Evolutionary conservation across 2,888 invertebrate genomes (phyloP).

Genomic region (Steromphala cineraria): DNA sequence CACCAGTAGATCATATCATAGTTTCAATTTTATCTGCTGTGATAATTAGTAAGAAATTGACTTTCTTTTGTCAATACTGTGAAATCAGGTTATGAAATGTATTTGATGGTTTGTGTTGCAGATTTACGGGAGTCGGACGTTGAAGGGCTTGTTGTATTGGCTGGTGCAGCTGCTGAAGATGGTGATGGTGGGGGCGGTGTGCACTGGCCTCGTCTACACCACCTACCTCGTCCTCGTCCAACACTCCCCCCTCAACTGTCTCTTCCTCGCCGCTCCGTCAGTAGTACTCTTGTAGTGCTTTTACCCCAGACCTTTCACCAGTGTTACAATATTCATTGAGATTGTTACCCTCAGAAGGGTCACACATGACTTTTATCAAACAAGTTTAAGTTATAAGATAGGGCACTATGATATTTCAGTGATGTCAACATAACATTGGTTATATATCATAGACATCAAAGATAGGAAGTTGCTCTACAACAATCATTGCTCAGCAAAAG

Average conservation of each 20-base stretch:
- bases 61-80: neutral
- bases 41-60: neutral
- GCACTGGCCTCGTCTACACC: slow-evolving; percentile 84
- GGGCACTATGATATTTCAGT: no score
- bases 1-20: neutral
- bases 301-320: no score
- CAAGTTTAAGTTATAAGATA: no score
- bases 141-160: slow-evolving; percentile 62
- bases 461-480: no score
- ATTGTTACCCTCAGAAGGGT: no score
- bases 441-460: no score
- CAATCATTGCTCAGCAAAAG: no score
- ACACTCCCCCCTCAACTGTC: slow-evolving; percentile 86
- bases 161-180: slow-evolving; percentile 59
- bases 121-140: slow-evolving; percentile 27
- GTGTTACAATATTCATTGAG: no score
- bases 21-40: neutral
- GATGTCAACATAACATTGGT: no score
- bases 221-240: slow-evolving; percentile 67
- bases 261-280: slow-evolving; percentile 93
- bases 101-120: slow-evolving; percentile 1
- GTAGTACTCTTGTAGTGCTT: slow-evolving; percentile 78
- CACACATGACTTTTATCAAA: slow-evolving; percentile 1
- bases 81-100: no score
- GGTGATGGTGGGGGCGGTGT: slow-evolving; percentile 67